Evolutionary conservation across 2,113 vertebrate species (phyloP).

Genomic region (Equus quagga): DNA sequence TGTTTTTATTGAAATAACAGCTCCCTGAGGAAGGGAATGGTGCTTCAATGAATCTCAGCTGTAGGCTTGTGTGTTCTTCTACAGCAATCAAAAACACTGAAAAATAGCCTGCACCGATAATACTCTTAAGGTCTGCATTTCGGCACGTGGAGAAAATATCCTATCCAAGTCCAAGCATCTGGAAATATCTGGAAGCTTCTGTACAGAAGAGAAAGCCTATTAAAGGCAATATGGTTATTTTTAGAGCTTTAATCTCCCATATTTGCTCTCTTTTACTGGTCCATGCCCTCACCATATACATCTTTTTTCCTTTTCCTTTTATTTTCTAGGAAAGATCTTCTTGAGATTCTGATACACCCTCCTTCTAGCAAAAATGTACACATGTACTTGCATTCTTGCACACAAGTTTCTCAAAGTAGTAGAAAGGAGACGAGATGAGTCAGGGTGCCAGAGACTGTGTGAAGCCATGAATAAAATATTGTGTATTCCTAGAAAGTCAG

Average conservation of each 20-base stretch:
- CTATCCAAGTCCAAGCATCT: slow-evolving; percentile 66
- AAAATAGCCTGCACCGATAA: slow-evolving; percentile 84
- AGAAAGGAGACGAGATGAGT: background rate
- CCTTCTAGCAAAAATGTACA: background rate
- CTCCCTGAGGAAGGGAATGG: slow-evolving; percentile 84
- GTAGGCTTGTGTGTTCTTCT: slow-evolving; percentile 79
- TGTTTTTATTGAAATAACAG: slow-evolving; percentile 88
- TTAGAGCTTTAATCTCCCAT: background rate
- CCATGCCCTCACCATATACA: background rate
- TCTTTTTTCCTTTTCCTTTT: background rate
- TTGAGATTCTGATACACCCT: background rate
- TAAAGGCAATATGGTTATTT: background rate
- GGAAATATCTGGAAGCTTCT: slow-evolving; percentile 54
- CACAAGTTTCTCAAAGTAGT: background rate
- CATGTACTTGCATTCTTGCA: background rate
- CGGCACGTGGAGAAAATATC: slow-evolving; percentile 69
- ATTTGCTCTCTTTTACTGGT: background rate
- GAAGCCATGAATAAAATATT: background rate
- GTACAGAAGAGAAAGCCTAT: background rate
- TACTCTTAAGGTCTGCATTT: slow-evolving; percentile 65
- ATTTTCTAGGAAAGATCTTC: background rate
- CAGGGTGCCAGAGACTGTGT: background rate
- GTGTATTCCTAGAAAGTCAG: background rate
- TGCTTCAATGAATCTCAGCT: slow-evolving; percentile 84
- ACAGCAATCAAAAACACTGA: slow-evolving; percentile 83